Conservation (phyloP, 2,888 invertebrate genomes). For the Cecidostiba fungosa region DNA sequence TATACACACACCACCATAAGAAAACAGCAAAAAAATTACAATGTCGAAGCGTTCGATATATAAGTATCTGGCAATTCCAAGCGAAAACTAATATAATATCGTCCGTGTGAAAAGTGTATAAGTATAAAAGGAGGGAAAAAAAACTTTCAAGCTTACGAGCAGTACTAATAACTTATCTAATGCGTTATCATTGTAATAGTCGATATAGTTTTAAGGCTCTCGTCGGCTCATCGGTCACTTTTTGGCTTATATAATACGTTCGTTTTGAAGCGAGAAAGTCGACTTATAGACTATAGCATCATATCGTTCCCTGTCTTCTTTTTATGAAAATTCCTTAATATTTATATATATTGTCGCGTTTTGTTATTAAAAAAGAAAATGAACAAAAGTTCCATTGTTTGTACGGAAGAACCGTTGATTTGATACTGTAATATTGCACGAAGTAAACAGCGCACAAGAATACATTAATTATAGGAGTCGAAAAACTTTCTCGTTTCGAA, state of each 20-base stretch:
- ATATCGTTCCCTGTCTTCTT: background rate
- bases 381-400: background rate
- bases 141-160: slow-evolving; percentile 43
- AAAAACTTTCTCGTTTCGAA: slow-evolving; percentile 55
- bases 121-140: slow-evolving; percentile 4
- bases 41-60: slow-evolving; percentile 53
- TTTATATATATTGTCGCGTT: background rate
- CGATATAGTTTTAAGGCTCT: slow-evolving; percentile 48
- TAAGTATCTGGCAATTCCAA: slow-evolving; percentile 28
- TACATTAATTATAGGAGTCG: background rate
- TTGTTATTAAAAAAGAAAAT: background rate
- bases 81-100: slow-evolving; percentile 41
- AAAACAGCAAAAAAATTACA: slow-evolving; percentile 8
- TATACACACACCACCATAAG: background rate
- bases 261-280: slow-evolving; percentile 51
- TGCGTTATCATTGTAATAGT: slow-evolving; percentile 48
- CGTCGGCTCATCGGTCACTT: slow-evolving; percentile 4
- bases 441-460: slow-evolving; percentile 59
- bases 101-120: slow-evolving; percentile 33
- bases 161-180: slow-evolving; percentile 35
- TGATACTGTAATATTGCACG: slow-evolving; percentile 42
- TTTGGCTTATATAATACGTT: slow-evolving; percentile 8
- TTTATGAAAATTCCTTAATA: background rate
- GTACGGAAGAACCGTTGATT: background rate
- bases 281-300: background rate